Evolutionary conservation across 2,113 vertebrate genomes (phyloP).

Genomic region (Nibea albiflora): DNA sequence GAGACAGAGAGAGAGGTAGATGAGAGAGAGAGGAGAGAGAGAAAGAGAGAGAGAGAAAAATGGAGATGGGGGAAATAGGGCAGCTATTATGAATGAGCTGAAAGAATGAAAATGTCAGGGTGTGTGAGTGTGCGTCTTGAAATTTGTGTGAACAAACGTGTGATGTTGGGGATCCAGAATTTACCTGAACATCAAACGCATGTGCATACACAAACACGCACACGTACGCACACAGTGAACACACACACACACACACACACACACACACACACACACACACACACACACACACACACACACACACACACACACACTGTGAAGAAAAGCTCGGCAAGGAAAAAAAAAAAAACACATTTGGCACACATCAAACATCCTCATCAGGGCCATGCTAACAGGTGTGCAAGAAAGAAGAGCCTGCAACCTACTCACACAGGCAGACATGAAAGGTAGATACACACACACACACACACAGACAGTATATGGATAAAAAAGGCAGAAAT

Average conservation of each 20-base stretch:
- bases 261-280: not conserved
- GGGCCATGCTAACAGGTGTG: conserved; percentile 63
- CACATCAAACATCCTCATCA: conserved; percentile 56
- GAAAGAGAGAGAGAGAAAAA: not conserved
- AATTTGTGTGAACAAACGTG: conserved; percentile 14
- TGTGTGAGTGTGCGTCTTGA: conserved; percentile 23
- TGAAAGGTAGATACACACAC: conserved; percentile 26
- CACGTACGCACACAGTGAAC: not conserved
- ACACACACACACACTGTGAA: not conserved
- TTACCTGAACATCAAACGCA: conserved; percentile 56
- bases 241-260: not conserved
- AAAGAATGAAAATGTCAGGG: conserved; percentile 66
- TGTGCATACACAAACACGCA: not conserved
- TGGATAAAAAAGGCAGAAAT: conserved; percentile 11
- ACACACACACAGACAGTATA: conserved; percentile 17
- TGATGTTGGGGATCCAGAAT: conserved; percentile 52
- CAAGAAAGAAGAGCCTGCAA: conserved; percentile 17
- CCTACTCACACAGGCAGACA: conserved; percentile 31
- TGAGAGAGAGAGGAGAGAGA: not conserved
- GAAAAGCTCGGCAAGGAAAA: not conserved
- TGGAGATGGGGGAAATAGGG: conserved; percentile 24
- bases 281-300: not conserved
- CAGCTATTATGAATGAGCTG: conserved; percentile 62
- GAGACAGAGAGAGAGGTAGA: not conserved
- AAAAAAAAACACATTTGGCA: conserved; percentile 35